Evolutionary conservation across 53 echinoderm and acorn worm genomes (phyloP).

Genomic region (Glandiceps talaboti): DNA sequence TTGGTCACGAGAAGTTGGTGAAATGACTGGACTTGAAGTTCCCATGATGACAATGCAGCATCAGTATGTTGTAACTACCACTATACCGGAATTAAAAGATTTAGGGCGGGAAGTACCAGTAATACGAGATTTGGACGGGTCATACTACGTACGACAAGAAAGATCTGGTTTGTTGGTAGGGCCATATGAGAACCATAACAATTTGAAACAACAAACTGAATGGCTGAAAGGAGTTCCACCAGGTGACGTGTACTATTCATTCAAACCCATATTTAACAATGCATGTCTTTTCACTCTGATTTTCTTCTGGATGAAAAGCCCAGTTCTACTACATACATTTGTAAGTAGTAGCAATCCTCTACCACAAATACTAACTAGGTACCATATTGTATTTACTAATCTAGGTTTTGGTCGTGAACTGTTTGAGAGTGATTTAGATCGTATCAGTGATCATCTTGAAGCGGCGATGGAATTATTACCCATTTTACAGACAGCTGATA

Average conservation of each 20-base stretch:
- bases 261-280: too few relatives aligned
- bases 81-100: conserved; percentile 85
- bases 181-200: conserved; percentile 83
- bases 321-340: too few relatives aligned
- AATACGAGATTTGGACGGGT: conserved; percentile 85
- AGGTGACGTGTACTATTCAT: too few relatives aligned
- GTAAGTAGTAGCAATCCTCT: too few relatives aligned
- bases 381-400: too few relatives aligned
- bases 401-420: conserved; percentile 97
- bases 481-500: conserved; percentile 64
- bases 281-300: too few relatives aligned
- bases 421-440: conserved; percentile 87
- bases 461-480: conserved; percentile 73
- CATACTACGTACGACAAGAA: conserved; percentile 82
- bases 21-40: conserved; percentile 57
- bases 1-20: conserved; percentile 77
- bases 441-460: conserved; percentile 71
- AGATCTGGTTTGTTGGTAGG: conserved; percentile 79
- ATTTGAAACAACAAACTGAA: conserved; percentile 70
- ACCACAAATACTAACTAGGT: too few relatives aligned
- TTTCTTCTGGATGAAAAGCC: too few relatives aligned
- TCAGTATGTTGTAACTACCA: conserved; percentile 83
- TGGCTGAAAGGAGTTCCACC: conserved; percentile 83
- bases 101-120: conserved; percentile 71
- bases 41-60: conserved; percentile 91